Base-by-base conservation (phyloP, 2,797 vertebrate species). In the Cyprinella venusta region DNA sequence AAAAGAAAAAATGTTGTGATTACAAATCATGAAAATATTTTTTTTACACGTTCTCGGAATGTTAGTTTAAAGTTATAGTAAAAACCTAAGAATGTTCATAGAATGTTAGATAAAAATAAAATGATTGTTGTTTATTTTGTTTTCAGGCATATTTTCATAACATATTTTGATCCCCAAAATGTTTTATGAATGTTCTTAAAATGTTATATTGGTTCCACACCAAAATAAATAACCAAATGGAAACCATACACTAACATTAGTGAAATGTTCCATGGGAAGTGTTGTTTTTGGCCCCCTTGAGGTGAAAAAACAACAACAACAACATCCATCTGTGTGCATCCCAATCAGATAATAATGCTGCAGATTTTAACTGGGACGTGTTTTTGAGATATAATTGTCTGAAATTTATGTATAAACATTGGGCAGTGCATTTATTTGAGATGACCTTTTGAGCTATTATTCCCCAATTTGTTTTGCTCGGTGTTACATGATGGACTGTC, bases 381-480 rank as follows among this genome's bases (percentile, higher is more conserved):
- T 16, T 50, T 72, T 42, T 81, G 13, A 50, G 33, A 75, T 81
- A 15, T 61, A 52, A 79, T 56, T 71, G 38, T 59, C 36, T 45
- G 36, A 30, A 33, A 36, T 59, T 69, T 69, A 59, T 42, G 65
- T 21, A 30, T 63, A 30, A 70, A 63, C n/a, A 63, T 18, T 1
- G 10, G 5, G n/a, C 30, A 33, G 16, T 70, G 65, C n/a, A 15
- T 59, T 56, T 40, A 24, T 54, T 19, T 38, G 8, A 24, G 12
- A 54, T 30, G 16, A 9, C n/a, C 33, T 26, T 52, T 54, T 71
- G 38, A 80, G 24, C 24, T 16, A 33, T 30, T 9, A 38, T 45
- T 15, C 33, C 2, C 59, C 13, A 7, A 63, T 63, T 30, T 40
- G 6, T 56, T 79, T 68, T 19, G 19, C 15, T 26, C 1, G 4